Conservation (phyloP, 53 echinoderm and acorn worm genomes). For the Holothuria scabra region DNA sequence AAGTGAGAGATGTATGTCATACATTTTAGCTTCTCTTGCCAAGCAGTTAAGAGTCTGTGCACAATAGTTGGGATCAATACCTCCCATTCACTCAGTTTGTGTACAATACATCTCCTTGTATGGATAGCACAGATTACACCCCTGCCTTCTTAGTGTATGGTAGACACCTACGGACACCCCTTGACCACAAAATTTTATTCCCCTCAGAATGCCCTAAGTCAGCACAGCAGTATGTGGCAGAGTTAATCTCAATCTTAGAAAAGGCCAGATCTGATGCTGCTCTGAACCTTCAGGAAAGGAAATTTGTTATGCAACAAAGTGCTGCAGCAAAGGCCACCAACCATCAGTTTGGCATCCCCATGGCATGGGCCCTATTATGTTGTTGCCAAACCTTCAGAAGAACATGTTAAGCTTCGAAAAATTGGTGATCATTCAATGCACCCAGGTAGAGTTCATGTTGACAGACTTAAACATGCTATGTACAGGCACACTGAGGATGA, state of each 20-base stretch:
- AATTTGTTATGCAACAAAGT: no score
- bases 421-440: no score
- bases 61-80: slow-evolving; percentile 38
- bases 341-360: no score
- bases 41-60: slow-evolving; percentile 37
- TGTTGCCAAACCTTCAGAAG: no score
- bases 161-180: slow-evolving; percentile 12
- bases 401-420: no score
- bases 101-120: slow-evolving; percentile 46
- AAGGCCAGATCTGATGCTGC: not conserved
- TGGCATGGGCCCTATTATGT: no score
- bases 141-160: slow-evolving; percentile 55
- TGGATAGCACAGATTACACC: slow-evolving; percentile 56
- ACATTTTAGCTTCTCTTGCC: slow-evolving; percentile 47
- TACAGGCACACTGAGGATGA: no score
- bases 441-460: no score
- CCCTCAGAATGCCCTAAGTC: slow-evolving; percentile 27
- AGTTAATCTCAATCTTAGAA: slow-evolving; percentile 5
- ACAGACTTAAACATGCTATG: no score
- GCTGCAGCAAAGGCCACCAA: no score
- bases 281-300: not conserved
- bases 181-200: slow-evolving; percentile 12
- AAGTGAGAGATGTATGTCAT: slow-evolving; percentile 43
- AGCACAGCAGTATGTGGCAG: slow-evolving; percentile 49
- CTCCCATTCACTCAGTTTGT: slow-evolving; percentile 52